Evolutionary conservation across 2,888 invertebrate genomes (phyloP).

Genomic region (Ferrisia virgata): DNA sequence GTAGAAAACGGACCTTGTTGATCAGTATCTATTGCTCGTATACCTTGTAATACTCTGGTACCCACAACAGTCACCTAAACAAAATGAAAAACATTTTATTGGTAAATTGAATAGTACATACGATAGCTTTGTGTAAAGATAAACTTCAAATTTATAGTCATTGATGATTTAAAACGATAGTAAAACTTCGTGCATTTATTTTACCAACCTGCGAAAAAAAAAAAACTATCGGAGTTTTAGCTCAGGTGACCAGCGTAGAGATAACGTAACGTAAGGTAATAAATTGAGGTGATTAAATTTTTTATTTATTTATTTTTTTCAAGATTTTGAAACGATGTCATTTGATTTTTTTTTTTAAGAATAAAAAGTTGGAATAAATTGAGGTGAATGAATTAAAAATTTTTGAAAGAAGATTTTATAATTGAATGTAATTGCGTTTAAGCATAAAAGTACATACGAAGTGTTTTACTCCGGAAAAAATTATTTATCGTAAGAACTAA

Average conservation of each 20-base stretch:
- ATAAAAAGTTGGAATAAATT: neutral
- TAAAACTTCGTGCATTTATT: neutral
- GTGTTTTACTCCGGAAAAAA: no score
- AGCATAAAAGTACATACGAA: no score
- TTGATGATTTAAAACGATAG: neutral
- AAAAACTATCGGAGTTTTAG: neutral
- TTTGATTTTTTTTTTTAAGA: neutral
- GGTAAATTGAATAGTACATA: neutral
- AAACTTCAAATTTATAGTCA: neutral
- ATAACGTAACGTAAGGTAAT: neutral
- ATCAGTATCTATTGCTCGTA: conserved; percentile 77
- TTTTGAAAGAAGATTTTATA: no score
- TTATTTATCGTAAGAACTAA: no score
- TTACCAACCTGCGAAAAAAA: neutral
- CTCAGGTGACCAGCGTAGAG: neutral
- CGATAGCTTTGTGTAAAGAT: neutral
- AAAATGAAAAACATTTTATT: neutral
- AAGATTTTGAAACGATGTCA: neutral
- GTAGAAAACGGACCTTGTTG: conserved; percentile 85
- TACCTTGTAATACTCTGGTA: conserved; percentile 70
- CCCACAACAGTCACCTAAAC: conserved; percentile 58
- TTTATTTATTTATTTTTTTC: neutral
- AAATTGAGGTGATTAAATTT: neutral
- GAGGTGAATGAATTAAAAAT: no score
- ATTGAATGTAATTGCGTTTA: no score